These are phyloP conservation scores for Saguinus imperator DNA, from an alignment of 2,113 vertebrate genomes.

Conservation along the genomic window DNA sequence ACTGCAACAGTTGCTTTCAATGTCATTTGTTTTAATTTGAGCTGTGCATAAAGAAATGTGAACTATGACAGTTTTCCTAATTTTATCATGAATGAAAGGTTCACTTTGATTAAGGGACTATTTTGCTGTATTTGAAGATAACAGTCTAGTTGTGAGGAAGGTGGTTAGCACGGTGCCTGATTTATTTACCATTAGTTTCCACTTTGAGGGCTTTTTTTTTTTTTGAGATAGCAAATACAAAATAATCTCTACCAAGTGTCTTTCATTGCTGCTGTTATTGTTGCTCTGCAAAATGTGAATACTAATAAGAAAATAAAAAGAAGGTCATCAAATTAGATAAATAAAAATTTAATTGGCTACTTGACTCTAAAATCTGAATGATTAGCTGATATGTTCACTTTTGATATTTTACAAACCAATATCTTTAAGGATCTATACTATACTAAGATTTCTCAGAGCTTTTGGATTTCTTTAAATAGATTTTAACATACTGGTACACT, in stretches of 20 bases:
- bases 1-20: constrained; percentile 71
- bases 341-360: not conserved
- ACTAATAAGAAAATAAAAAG: not conserved
- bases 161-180: not conserved
- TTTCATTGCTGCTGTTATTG: not conserved
- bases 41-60: constrained; percentile 40
- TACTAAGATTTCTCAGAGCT: not conserved
- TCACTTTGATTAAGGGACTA: not conserved
- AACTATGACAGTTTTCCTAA: constrained; percentile 37
- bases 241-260: not conserved
- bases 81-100: not conserved
- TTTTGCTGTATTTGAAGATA: not conserved
- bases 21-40: constrained; percentile 62
- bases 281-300: constrained; percentile 24
- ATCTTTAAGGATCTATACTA: not conserved
- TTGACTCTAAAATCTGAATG: not conserved
- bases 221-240: not conserved
- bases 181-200: constrained; percentile 11
- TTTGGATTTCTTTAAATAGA: not conserved
- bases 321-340: not conserved
- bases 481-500: not conserved
- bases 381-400: not conserved
- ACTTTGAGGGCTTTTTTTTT: not conserved
- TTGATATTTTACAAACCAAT: not conserved
- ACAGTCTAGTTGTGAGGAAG: not conserved